Evolutionary conservation across 2,888 invertebrate species (phyloP), one percentile per base, ranked within the genome.

Genomic region (Parnassius apollo): DNA sequence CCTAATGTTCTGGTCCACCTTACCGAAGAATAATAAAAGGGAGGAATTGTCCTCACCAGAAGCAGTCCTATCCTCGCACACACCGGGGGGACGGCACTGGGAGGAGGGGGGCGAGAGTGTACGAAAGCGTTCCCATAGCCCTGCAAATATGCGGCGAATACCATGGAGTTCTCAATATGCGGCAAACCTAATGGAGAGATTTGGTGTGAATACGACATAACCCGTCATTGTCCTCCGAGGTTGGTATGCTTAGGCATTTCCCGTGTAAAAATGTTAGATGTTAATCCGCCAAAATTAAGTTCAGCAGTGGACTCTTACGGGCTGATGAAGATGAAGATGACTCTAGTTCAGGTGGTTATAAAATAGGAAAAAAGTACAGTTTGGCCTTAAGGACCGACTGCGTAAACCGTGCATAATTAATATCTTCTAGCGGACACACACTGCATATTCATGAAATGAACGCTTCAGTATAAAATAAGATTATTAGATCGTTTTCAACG

Each of bases 391-490:
- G 57, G 42, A 51, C 65, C 62, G 67, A 68, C 81, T 76, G 78
- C 78, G 76, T 80, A 81, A 81, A 78, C 80, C 73, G 78, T 83
- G 84, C 84, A 85, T 85, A 86, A 86, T 85, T 86, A 85, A 86
- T 85, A 84, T 83, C 78, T 81, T 78, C 79, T 74, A 75, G 76
- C 79, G 83, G 82, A 81, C 85, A 84, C 77, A 81, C 75, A 71
- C 69, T 86, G 84, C 80, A 86, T 86, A 86, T 86, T 85, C 85
- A 86, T 85, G 77, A 79, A 70, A 67, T 69, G 53, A 65, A 75
- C 78, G 78, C 75, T 75, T 78, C 77, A 69, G 72, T 77, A 77
- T 80, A 77, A 80, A 83, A 84, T 78, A 81, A 80, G 73, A 80
- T 76, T 81, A 80, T 78, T 80, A 79, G 71, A 75, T 69, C 70